Base-by-base conservation (phyloP, 2,888 invertebrate species). In the Amiota mariae region DNA sequence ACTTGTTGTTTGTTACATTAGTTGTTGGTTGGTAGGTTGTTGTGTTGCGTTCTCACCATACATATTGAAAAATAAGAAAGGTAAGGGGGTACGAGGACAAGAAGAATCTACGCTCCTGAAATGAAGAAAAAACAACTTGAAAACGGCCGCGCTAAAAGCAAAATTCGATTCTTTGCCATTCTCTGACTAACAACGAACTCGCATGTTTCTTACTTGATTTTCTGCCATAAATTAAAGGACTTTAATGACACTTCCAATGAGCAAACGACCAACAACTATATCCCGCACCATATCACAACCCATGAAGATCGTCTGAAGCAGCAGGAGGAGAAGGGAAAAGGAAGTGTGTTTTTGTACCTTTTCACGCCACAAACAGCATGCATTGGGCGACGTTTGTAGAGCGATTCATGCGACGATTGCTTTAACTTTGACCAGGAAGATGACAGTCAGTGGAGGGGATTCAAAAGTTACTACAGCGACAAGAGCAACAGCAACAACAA, bases 131-230 rank as follows among this genome's bases (percentile, higher is more conserved):
- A 81, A 79, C 81, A 84, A 84, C 75, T 79, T 80, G 51, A 82
- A 85, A 85, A 83, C 85, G 80, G 85, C 84, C 84, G 85, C 84
- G 85, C 82, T 83, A 83, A 83, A 83, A 83, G 83, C 83, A 83
- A 83, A 83, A 85, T 83, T 85, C 83, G 80, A 83, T 83, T 83
- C 83, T 80, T 83, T 76, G 78, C 84, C 84, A 82, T 82, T 84
- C 36, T 36, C 79, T 76, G 84, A 77, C 83, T 80, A 85, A 83
- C 84, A 85, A 85, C 85, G 85, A 82, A 85, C 84, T 80, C 82
- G 85, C 83, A 85, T 83, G 85, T 83, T 83, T 83, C 84, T 85
- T 85, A 80, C 83, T 83, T 83, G 83, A 83, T 83, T 83, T 83
- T 83, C 84, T 84, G 83, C 83, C 84, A 83, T 83, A 83, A 83